Evolutionary conservation across 2,888 invertebrate genomes (phyloP).

Genomic region (Punctoribates punctum): DNA sequence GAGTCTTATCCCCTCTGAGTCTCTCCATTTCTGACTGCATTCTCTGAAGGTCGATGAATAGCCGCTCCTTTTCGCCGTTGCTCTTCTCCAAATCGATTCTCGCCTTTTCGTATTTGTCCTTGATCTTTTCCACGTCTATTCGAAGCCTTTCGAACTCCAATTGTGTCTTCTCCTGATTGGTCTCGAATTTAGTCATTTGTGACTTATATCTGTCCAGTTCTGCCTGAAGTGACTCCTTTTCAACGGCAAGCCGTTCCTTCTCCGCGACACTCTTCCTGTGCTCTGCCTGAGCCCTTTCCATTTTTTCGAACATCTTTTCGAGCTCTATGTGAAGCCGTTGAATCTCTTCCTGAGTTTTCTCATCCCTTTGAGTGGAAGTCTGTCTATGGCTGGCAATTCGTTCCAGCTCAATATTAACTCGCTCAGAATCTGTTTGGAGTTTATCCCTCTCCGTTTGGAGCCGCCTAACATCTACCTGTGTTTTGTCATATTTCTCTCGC

Average conservation of each 20-base stretch:
- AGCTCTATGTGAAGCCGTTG: conserved; percentile 81
- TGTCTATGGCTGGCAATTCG: conserved; percentile 78
- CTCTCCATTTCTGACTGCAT: conserved; percentile 45
- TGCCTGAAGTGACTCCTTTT: conserved; percentile 72
- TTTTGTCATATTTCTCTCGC: conserved; percentile 80
- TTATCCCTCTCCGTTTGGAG: conserved; percentile 55
- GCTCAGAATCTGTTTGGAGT: conserved; percentile 51
- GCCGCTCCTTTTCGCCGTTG: conserved; percentile 45
- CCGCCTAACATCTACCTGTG: conserved; percentile 75
- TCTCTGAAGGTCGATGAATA: conserved; percentile 44
- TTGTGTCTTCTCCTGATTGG: conserved; percentile 53
- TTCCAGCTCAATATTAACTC: conserved; percentile 66
- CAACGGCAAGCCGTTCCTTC: conserved; percentile 65
- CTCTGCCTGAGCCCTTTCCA: conserved; percentile 68
- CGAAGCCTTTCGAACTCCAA: conserved; percentile 49
- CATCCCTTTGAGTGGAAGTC: conserved; percentile 79
- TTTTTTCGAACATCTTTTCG: conserved; percentile 85
- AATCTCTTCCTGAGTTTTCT: conserved; percentile 84
- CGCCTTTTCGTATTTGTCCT: conserved; percentile 49
- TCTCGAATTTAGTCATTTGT: conserved; percentile 70
- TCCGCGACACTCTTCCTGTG: conserved; percentile 64
- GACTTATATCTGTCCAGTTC: conserved; percentile 70
- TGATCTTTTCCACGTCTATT: conserved; percentile 65
- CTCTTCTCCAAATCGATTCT: conserved; percentile 47
- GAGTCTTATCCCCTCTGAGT: conserved; percentile 40